A percentile compares a stretch with the other conserved stretches of the same genome.
Conservation (phyloP, 2,113 vertebrate species). For the Ciconia boyciana region DNA sequence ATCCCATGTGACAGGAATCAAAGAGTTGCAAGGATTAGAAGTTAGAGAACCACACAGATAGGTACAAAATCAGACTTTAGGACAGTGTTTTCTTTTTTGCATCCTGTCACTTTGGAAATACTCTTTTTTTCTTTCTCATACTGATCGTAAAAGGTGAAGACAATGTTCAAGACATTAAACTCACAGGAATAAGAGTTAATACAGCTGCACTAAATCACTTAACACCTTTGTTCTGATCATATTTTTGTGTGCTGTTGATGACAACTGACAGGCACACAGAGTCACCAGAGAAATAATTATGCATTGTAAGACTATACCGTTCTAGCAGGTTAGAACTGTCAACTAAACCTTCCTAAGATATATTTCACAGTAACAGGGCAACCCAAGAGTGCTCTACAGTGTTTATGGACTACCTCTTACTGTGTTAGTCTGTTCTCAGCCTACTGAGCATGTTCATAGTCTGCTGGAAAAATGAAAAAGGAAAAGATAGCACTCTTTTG, state of each 20-base stretch:
- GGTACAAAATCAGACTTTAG: neutral
- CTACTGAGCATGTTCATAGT: neutral
- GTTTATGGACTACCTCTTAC: neutral
- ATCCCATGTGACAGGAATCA: neutral
- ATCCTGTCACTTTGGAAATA: neutral
- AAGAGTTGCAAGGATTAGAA: neutral
- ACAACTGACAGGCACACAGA: neutral
- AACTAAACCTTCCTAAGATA: neutral
- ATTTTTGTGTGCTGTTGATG: neutral
- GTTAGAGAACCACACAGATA: neutral
- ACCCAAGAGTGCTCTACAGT: neutral
- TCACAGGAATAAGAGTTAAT: neutral
- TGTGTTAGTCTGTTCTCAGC: neutral
- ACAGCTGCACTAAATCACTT: neutral
- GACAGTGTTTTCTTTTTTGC: neutral
- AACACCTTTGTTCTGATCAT: neutral
- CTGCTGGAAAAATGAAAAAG: neutral
- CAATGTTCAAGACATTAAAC: neutral
- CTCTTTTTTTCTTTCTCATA: neutral
- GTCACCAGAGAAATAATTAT: neutral
- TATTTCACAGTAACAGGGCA: neutral
- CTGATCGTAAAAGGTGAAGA: neutral
- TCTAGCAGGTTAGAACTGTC: neutral
- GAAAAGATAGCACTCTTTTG: accelerated
- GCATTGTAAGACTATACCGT: neutral